A percentile compares a stretch with the other conserved stretches of the same genome.
Conservation (phyloP, 2,797 vertebrate species). For the Rhinophrynus dorsalis region DNA sequence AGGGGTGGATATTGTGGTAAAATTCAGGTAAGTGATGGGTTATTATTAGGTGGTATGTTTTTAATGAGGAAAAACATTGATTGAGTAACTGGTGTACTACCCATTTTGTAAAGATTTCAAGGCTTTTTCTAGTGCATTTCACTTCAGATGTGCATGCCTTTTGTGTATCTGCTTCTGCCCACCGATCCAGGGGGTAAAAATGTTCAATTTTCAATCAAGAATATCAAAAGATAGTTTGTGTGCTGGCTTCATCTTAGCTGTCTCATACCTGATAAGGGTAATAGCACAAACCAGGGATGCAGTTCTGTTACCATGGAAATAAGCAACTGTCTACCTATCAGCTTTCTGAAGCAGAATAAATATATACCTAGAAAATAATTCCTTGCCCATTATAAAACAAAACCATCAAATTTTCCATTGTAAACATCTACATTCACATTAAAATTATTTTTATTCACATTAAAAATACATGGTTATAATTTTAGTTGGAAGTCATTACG, state of each 20-base stretch:
- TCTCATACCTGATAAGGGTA: slow-evolving; percentile 52
- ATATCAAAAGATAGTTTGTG: slow-evolving; percentile 44
- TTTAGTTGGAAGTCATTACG: too few relatives aligned
- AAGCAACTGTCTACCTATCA: slow-evolving; percentile 45
- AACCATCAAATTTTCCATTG: neutral
- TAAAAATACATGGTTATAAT: too few relatives aligned
- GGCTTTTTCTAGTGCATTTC: neutral
- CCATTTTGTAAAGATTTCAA: too few relatives aligned
- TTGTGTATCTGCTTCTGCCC: slow-evolving; percentile 29
- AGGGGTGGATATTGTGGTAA: too few relatives aligned
- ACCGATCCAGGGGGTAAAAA: slow-evolving; percentile 14
- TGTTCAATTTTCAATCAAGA: slow-evolving; percentile 51
- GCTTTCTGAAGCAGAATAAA: slow-evolving; percentile 45
- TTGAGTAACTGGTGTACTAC: too few relatives aligned
- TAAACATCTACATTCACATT: too few relatives aligned
- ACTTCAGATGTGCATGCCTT: slow-evolving; percentile 25
- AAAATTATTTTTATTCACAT: too few relatives aligned
- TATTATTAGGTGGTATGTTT: too few relatives aligned
- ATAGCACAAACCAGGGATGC: slow-evolving; percentile 52
- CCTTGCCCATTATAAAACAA: neutral
- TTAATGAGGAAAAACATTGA: too few relatives aligned
- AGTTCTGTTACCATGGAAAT: slow-evolving; percentile 58
- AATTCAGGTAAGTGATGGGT: too few relatives aligned
- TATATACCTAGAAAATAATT: slow-evolving; percentile 33
- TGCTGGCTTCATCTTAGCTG: slow-evolving; percentile 48